Base-by-base conservation (phyloP, 2,888 invertebrate genomes). In the Pterostichus madidus region DNA sequence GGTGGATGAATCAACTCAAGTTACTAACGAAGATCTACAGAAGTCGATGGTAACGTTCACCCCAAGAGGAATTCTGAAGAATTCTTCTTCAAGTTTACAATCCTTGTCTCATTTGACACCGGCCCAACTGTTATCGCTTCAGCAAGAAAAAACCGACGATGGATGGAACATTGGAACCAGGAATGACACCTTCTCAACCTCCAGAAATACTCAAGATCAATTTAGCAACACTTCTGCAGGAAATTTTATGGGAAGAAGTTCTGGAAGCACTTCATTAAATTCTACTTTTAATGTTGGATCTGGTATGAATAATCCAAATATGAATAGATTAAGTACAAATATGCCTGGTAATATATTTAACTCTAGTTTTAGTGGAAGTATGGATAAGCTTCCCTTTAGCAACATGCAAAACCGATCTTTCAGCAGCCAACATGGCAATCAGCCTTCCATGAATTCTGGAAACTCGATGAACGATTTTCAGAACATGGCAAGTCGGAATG, bases 21-120 rank as follows among this genome's bases (percentile, higher is more conserved):
- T 89, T 3, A 85, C 84, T 2, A 88, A 88, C 52, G 88, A 88
- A 24, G 89, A 89, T 84, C 86, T 88, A 71, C 81, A 84, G n/a
- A 83, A 84, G 15, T 85, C 85, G 0, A 75, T 84, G 49, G 87
- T 86, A 53, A 85, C 87, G 7, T 76, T 73, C 31, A 85, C 87
- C 4, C 44, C 85, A 11, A 87, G 86, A 73, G 85, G 85, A 53
- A 83, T 84, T 39, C 49, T 84, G 15, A 88, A 86, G 80, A 86
- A 85, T 78, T 56, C 77, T 11, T 46, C 24, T 4, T 76, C 76
- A 5, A 75, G 24, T 56, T 7, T 61, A 5, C 88, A 89, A 15
- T 90, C 90, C 0, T 84, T 90, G 71, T 89, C 90, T 10, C 86
- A 88, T 31, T 80, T 90, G 15, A 90, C 90, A 3, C 89, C 90